phyloP scores from a whole-genome alignment of 53 echinoderm and acorn worm genomes.

The Temnopleurus reevesii region DNA sequence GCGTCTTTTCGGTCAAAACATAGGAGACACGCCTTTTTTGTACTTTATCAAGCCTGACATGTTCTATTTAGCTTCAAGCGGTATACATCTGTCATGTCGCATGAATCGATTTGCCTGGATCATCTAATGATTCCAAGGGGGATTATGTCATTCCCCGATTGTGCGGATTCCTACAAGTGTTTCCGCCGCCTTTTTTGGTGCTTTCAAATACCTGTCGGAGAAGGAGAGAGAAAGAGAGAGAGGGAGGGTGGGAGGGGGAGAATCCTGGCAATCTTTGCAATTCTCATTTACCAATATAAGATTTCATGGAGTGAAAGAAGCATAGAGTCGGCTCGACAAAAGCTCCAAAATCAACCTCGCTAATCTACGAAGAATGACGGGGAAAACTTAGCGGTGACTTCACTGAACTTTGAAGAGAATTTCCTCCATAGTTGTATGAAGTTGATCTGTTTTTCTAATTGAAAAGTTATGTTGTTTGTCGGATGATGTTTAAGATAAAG shows the following conservation, averaged over 20 bases:
- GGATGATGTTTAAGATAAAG: neutral
- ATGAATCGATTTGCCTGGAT: neutral
- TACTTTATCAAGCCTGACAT: no score
- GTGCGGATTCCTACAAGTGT: constrained; percentile 52
- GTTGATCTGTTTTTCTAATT: constrained; percentile 7
- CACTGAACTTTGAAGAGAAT: neutral
- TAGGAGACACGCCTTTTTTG: no score
- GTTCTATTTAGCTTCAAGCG: no score
- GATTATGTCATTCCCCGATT: neutral
- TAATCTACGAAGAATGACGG: constrained; percentile 38
- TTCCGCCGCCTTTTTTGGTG: constrained; percentile 18
- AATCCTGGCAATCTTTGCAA: constrained; percentile 10
- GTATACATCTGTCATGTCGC: neutral
- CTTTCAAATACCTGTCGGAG: neutral
- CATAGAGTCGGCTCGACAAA: constrained; percentile 29
- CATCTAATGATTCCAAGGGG: neutral
- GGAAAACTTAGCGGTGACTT: constrained; percentile 6
- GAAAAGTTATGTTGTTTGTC: constrained; percentile 3
- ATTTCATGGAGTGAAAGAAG: constrained; percentile 6
- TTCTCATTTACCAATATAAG: constrained; percentile 46
- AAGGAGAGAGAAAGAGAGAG: neutral
- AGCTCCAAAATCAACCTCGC: constrained; percentile 23
- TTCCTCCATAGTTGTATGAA: neutral
- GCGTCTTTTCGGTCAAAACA: no score
- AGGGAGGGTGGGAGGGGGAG: neutral